phyloP scores from a whole-genome alignment of 2,797 vertebrate species.

The Okamejei kenojei region DNA sequence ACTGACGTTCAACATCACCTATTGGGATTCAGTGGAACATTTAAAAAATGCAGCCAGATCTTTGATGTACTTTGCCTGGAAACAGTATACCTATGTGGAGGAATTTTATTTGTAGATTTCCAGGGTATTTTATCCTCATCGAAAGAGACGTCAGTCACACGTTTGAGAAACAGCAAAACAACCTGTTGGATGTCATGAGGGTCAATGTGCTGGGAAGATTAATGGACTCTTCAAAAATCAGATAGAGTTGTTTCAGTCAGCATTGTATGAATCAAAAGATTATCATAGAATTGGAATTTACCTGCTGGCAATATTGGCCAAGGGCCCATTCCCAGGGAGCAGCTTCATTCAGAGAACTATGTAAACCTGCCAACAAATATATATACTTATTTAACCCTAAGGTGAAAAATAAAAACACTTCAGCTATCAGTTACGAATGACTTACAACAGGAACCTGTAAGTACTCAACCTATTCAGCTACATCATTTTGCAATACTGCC shows the following conservation, averaged over 20 bases:
- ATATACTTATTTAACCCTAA: conserved; percentile 27
- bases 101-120: conserved; percentile 25
- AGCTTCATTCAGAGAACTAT: conserved; percentile 39
- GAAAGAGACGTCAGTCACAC: neutral
- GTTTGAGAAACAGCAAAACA: neutral
- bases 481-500: conserved; percentile 6
- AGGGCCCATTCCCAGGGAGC: conserved; percentile 53
- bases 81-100: neutral
- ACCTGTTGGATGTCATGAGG: neutral
- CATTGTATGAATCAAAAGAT: conserved; percentile 23
- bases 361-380: conserved; percentile 39
- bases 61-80: neutral
- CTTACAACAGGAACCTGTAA: neutral
- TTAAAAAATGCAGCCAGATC: neutral
- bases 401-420: conserved; percentile 24
- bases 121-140: conserved; percentile 1
- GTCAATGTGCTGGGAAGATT: neutral
- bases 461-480: neutral
- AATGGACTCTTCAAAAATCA: conserved; percentile 25
- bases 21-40: neutral
- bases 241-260: conserved; percentile 33
- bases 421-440: conserved; percentile 37
- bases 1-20: neutral
- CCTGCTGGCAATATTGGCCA: conserved; percentile 59
- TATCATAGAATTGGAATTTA: conserved; percentile 50